Percentiles rank a stretch among this genome's conserved stretches.
These are phyloP conservation scores for Enteromius thamalakanensis DNA, from an alignment of 2,797 vertebrate genomes.

Conservation along the genomic window DNA sequence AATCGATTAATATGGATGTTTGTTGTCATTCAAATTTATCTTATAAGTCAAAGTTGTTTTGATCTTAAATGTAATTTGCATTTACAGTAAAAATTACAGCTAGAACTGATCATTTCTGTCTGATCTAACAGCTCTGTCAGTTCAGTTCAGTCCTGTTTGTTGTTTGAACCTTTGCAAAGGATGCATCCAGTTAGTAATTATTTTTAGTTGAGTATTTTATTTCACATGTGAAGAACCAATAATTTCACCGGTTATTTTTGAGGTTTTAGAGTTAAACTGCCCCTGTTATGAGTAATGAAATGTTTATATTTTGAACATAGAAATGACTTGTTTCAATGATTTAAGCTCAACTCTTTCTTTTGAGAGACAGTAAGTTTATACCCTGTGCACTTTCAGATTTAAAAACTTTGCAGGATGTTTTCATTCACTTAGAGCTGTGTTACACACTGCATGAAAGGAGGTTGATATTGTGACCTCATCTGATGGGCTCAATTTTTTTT, in stretches of 20 bases:
- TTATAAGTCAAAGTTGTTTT: not conserved
- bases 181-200: not conserved
- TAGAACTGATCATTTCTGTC: not conserved
- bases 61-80: not conserved
- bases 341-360: too few relatives aligned
- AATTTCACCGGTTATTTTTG: not conserved
- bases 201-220: not conserved
- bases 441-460: not conserved
- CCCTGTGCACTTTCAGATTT: too few relatives aligned
- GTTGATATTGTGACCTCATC: not conserved
- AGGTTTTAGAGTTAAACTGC: not conserved
- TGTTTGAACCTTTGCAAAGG: slow-evolving; percentile 1
- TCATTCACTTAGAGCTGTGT: too few relatives aligned
- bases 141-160: not conserved
- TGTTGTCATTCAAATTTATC: not conserved
- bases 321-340: too few relatives aligned
- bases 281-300: too few relatives aligned
- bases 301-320: too few relatives aligned
- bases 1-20: not conserved
- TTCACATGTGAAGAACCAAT: not conserved
- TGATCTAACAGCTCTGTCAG: not conserved
- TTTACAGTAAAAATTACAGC: not conserved
- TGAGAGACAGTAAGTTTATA: too few relatives aligned
- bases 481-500: slow-evolving; percentile 1
- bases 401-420: too few relatives aligned